Percentiles rank a stretch among this genome's conserved stretches.
phyloP scores from a whole-genome alignment of 2,113 vertebrate genomes.

The Hassar affinis region DNA sequence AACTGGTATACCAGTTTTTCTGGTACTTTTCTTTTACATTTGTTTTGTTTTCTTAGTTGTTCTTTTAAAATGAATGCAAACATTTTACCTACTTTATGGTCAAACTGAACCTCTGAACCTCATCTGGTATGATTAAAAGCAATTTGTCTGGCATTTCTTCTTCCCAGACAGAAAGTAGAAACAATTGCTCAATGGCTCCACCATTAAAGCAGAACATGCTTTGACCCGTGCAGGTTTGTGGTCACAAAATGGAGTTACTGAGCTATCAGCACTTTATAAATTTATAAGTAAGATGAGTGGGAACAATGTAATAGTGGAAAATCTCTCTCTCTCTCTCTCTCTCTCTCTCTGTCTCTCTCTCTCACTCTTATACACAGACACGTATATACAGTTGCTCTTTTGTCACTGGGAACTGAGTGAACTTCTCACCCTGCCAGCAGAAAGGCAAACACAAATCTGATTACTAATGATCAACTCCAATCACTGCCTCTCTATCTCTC shows the following conservation, averaged over 20 bases:
- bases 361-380: background rate
- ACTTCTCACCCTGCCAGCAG: slow-evolving; percentile 38
- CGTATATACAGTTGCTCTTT: slow-evolving; percentile 35
- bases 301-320: slow-evolving; percentile 10
- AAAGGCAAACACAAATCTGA: slow-evolving; percentile 47
- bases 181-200: background rate
- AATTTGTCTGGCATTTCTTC: background rate
- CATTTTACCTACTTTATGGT: background rate
- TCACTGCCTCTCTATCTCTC: background rate
- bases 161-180: background rate
- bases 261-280: background rate
- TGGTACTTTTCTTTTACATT: too few species aligned
- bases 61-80: background rate
- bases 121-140: background rate
- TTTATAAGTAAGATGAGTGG: slow-evolving; percentile 19
- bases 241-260: slow-evolving; percentile 19
- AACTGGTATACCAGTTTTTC: too few species aligned
- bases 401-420: slow-evolving; percentile 42
- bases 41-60: background rate
- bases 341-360: background rate
- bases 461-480: slow-evolving; percentile 47
- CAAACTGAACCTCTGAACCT: background rate
- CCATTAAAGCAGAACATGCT: slow-evolving; percentile 13
- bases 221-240: slow-evolving; percentile 8
- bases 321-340: background rate